Base-by-base conservation (phyloP, 2,113 vertebrate species). In the Pomatostomus ruficeps region DNA sequence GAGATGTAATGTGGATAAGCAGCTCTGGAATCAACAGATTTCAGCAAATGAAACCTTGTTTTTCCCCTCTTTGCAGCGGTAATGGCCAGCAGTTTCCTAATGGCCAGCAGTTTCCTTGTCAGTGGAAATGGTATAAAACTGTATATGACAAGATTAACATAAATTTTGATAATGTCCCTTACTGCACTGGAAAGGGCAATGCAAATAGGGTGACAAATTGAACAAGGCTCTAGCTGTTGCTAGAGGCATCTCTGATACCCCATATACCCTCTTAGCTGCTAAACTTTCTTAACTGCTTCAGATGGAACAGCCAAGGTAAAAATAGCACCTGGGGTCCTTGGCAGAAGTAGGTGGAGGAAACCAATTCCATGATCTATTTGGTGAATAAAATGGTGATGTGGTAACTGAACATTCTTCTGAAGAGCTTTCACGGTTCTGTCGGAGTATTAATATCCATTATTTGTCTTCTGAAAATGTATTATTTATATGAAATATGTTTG, bases 151-250 rank as follows among this genome's bases (percentile, higher is more conserved):
- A 95, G 97, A 66, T 96, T 66, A 55, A 97, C 87, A 43, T 96
- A 65, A 46, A 97, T 83, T 42, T 97, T 88, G 19, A 97, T 95
- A 72, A 96, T 91, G 72, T 62, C 93, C 38, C 95, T 88, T 71
- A 97, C 91, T 36, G 94, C 72, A 88, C 97, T 89, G 54, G 96
- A 97, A 94, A 98, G 94, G 33, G 77, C 8, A 19, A 97, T 95
- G 17, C 96, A 98, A n/a, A 94, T 97, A 80, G 98, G 63, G 95
- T 98, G 97, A 67, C 95, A 98, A 80, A 98, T 59, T 57, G 98
- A 95, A 72, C 24, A 98, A 98, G 3, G 95, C 95, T 91, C 93
- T 72, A 19, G 97, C 95, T 97, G 95, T 98, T 66, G 97, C 61
- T 81, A 96, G 75, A 62, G 63, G 97, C 96, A 97, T 98, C 43